Evolutionary conservation across 64 coral and sea anemone genomes (phyloP).

Genomic region (Anthopleura sola): DNA sequence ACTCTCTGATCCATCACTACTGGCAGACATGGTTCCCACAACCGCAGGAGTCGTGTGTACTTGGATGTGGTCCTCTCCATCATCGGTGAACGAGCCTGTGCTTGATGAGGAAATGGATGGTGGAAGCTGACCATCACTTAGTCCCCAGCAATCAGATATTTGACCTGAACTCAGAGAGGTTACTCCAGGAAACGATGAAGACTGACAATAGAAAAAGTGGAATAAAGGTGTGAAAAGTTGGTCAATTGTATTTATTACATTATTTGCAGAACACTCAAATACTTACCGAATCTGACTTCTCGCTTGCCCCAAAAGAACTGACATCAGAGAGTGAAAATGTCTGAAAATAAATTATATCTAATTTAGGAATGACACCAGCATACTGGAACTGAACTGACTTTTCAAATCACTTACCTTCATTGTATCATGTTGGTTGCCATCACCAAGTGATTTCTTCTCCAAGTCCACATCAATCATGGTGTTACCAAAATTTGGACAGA

Average conservation of each 20-base stretch:
- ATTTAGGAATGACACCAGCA: background rate
- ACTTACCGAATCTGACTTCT: background rate
- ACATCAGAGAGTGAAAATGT: background rate
- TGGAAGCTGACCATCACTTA: constrained; percentile 6
- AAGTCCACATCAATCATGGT: no score
- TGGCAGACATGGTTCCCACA: background rate
- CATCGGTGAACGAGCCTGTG: background rate
- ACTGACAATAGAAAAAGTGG: background rate
- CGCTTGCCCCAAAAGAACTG: background rate
- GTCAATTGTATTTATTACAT: background rate
- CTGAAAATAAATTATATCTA: background rate
- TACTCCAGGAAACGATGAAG: background rate
- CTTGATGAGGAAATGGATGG: background rate
- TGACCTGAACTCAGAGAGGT: background rate
- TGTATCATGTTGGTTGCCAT: no score
- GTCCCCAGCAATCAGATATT: background rate
- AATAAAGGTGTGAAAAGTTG: background rate
- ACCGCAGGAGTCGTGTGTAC: background rate
- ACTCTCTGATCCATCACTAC: background rate
- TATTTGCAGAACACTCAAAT: background rate
- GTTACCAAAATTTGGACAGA: no score
- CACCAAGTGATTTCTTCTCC: no score
- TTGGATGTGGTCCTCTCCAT: background rate
- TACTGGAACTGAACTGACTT: no score
- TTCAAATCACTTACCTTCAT: no score